phyloP scores from a whole-genome alignment of 2,113 vertebrate genomes.

The Podarcis raffonei region DNA sequence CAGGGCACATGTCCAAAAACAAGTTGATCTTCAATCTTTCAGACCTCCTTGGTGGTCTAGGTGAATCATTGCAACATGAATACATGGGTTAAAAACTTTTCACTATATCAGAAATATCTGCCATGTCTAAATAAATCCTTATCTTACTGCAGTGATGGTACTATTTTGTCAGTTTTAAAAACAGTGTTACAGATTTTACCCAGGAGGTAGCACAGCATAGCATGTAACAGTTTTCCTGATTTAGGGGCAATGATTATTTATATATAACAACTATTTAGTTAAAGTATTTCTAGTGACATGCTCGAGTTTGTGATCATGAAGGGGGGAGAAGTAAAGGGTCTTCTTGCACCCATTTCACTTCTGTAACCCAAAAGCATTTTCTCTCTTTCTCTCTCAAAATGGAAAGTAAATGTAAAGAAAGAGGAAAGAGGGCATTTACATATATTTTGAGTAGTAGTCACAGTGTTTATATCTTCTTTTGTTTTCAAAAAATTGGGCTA shows the following conservation, averaged over 20 bases:
- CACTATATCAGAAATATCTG: slow-evolving; percentile 44
- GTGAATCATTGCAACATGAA: slow-evolving; percentile 57
- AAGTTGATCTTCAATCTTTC: slow-evolving; percentile 45
- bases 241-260: not conserved
- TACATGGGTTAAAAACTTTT: slow-evolving; percentile 45
- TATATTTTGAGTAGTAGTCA: not conserved
- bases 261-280: slow-evolving; percentile 1
- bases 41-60: slow-evolving; percentile 40
- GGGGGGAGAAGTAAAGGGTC: not conserved
- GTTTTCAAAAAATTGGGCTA: not conserved
- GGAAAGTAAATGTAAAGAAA: not conserved
- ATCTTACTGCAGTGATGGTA: slow-evolving; percentile 28
- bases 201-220: slow-evolving; percentile 22
- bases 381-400: not conserved
- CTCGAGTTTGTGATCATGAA: not conserved
- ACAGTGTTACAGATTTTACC: slow-evolving; percentile 28
- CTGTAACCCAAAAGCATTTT: not conserved
- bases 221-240: not conserved
- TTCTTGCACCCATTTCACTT: not conserved
- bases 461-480: not conserved
- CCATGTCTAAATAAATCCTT: slow-evolving; percentile 33
- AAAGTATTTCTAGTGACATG: not conserved
- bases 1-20: slow-evolving; percentile 50
- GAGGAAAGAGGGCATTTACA: not conserved
- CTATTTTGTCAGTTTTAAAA: not conserved